Percentiles rank a stretch among this genome's conserved stretches.
These are phyloP conservation scores for Gryon sp. DNA, from an alignment of 1,140 invertebrate genomes.

Conservation along the genomic window DNA sequence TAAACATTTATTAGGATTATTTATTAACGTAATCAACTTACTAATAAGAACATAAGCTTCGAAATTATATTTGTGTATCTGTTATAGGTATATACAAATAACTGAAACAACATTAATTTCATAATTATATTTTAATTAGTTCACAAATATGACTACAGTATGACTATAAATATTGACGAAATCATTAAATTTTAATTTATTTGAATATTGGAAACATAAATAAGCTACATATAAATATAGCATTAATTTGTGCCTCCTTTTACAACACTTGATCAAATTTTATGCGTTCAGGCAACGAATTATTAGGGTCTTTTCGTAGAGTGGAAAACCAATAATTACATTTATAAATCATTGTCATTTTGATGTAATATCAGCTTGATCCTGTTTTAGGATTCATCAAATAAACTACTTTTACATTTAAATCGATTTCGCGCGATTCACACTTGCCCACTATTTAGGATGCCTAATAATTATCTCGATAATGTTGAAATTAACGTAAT, in stretches of 20 bases:
- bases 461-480: slow-evolving; percentile 24
- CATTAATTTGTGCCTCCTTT: slow-evolving; percentile 19
- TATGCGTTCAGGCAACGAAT: slow-evolving; percentile 11
- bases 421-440: slow-evolving; percentile 10
- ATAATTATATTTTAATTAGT: too few species aligned
- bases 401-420: slow-evolving; percentile 39
- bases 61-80: too few species aligned
- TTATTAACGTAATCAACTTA: too few species aligned
- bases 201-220: too few species aligned
- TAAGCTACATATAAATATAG: slow-evolving; percentile 1
- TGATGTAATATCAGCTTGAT: slow-evolving; percentile 23
- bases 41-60: too few species aligned
- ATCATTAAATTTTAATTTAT: too few species aligned
- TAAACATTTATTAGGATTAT: too few species aligned
- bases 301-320: slow-evolving; percentile 14
- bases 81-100: too few species aligned
- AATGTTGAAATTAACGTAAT: slow-evolving; percentile 21
- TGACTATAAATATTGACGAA: too few species aligned
- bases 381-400: slow-evolving; percentile 10
- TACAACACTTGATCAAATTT: slow-evolving; percentile 27
- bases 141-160: too few species aligned
- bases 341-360: slow-evolving; percentile 39
- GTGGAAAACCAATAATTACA: slow-evolving; percentile 39
- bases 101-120: too few species aligned
- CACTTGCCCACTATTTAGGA: not conserved